These are phyloP conservation scores for Melieria picta DNA, from an alignment of 2,888 invertebrate species.

Conservation along the genomic window DNA sequence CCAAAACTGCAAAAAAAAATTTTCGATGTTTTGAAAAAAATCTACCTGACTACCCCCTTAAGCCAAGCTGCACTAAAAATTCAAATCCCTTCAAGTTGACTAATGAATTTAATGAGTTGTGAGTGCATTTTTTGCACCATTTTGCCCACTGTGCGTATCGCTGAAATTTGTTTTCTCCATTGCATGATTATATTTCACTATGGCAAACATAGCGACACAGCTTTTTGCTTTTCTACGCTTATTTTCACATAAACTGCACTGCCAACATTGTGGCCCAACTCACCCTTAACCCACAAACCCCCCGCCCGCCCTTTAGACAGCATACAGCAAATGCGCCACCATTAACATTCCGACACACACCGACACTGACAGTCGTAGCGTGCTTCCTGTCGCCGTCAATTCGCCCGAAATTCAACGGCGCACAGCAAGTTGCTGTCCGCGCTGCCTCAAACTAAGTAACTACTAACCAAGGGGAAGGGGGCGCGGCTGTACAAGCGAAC, in stretches of 20 bases:
- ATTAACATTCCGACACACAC: constrained; percentile 1
- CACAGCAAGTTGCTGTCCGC: neutral
- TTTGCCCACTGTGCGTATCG: constrained; percentile 22
- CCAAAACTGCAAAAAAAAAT: too few species aligned
- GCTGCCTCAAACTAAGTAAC: neutral
- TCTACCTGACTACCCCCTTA: too few species aligned
- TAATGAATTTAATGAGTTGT: too few species aligned
- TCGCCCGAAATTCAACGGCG: neutral
- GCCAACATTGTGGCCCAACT: too few species aligned
- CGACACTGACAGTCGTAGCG: neutral
- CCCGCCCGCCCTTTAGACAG: neutral
- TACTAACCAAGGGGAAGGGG: too few species aligned
- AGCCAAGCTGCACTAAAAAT: too few species aligned
- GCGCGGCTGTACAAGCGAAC: constrained; percentile 20
- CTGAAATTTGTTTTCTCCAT: constrained; percentile 7
- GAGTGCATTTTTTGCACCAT: neutral
- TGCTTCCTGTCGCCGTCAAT: neutral
- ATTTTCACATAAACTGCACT: constrained; percentile 19
- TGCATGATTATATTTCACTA: constrained; percentile 57
- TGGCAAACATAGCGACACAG: constrained; percentile 52
- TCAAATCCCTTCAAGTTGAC: too few species aligned
- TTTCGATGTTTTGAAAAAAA: too few species aligned
- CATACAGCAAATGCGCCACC: constrained; percentile 1
- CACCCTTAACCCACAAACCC: too few species aligned
- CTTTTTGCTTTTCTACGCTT: neutral